Evolutionary conservation across 1,140 invertebrate species (phyloP), one percentile per base, ranked within the genome.

Genomic region (Bicyclus anynana): DNA sequence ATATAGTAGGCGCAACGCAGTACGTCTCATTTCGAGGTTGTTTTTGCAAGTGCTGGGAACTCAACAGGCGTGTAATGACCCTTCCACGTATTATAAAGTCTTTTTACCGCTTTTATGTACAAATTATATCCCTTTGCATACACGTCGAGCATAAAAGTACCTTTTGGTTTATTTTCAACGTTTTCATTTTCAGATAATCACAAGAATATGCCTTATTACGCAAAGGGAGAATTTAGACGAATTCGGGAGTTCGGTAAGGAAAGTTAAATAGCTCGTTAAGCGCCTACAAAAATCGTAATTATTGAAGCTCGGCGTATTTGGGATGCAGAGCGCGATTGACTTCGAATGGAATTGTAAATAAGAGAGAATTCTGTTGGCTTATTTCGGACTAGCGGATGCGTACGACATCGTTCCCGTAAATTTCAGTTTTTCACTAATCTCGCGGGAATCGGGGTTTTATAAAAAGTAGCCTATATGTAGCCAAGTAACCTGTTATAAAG

Each of bases 51-150:
- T 77, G 74, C 75, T 73, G 73, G 59, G 67, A 72, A 74, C 62
- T 82, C 75, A 84, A 84, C 71, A 71, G 67, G 62, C 80, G 80
- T 84, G 71, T 80, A 81, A 84, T 80, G 78, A 77, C 74, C 75
- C 79, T 84, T 80, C 65, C 71, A 77, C 72, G 67, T 80, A 79
- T 84, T 77, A 80, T 84, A 81, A 80, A 84, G 78, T 75, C 79
- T 82, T 84, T 83, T 82, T 71, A 77, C 64, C 73, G 68, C 74
- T 80, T 81, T 84, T 76, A 73, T 72, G 65, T 69, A 75, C 67
- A 80, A 78, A 80, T 81, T 80, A 77, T 76, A 70, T 75, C 70
- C 74, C 70, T 80, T 83, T 80, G 66, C 67, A 62, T 69, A 77
- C 62, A 75, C 65, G 67, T 71, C 67, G 66, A 77, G 70, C 77